phyloP scores from a whole-genome alignment of 1,140 invertebrate species.

The Helicoverpa zea region DNA sequence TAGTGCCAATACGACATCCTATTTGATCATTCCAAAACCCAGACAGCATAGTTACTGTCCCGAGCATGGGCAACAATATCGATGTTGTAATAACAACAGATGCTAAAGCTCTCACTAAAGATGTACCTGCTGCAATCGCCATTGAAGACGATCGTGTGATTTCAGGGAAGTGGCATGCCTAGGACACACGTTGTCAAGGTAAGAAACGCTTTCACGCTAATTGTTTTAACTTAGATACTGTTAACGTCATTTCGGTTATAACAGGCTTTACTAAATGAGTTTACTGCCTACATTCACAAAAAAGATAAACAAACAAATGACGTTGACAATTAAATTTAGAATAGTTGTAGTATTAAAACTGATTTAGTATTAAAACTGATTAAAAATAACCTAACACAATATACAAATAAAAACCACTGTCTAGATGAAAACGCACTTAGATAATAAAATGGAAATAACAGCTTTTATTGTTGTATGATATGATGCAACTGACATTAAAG shows the following conservation, averaged over 20 bases:
- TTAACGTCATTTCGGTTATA: neutral
- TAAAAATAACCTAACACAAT: constrained; percentile 3
- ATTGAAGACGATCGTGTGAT: constrained; percentile 70
- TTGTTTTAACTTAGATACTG: constrained; percentile 15
- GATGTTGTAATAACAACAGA: constrained; percentile 80
- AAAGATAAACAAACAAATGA: neutral
- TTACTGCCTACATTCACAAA: too few relatives aligned
- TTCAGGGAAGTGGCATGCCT: constrained; percentile 82
- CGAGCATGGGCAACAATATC: constrained; percentile 75
- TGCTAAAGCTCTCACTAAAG: constrained; percentile 65
- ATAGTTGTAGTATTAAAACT: neutral
- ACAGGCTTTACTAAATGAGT: neutral
- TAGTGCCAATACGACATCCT: too few relatives aligned
- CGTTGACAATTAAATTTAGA: constrained; percentile 13
- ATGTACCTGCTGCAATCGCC: constrained; percentile 53
- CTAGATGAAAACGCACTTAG: constrained; percentile 19
- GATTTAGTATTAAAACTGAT: neutral
- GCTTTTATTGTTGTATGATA: constrained; percentile 58
- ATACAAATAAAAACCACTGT: constrained; percentile 10
- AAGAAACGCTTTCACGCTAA: constrained; percentile 68
- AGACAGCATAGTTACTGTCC: constrained; percentile 75
- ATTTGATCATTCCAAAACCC: constrained; percentile 55
- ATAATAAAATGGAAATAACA: constrained; percentile 4
- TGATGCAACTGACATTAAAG: constrained; percentile 29
- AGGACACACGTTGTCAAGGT: constrained; percentile 82